These are phyloP conservation scores for Coenonympha arcania DNA, from an alignment of 2,888 invertebrate genomes.

Conservation along the genomic window DNA sequence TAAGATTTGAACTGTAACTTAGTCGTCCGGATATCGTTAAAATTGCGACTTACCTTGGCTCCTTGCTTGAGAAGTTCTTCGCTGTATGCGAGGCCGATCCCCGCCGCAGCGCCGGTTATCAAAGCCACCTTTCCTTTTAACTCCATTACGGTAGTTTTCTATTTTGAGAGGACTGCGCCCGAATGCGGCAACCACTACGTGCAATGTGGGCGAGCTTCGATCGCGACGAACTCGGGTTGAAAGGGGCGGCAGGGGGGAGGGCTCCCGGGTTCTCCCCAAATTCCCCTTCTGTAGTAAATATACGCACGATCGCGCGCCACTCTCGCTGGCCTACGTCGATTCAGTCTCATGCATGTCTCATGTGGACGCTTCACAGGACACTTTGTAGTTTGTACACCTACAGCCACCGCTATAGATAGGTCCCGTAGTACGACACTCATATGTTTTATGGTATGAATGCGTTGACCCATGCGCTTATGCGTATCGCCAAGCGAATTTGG, in stretches of 20 bases:
- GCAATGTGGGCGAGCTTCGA: slow-evolving; percentile 54
- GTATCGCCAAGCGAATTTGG: background rate
- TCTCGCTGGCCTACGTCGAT: slow-evolving; percentile 55
- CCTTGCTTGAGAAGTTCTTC: slow-evolving; percentile 82
- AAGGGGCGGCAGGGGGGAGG: slow-evolving; percentile 30
- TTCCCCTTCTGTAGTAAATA: slow-evolving; percentile 62
- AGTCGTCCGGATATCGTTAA: too few species aligned
- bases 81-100: slow-evolving; percentile 81
- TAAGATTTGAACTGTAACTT: slow-evolving; percentile 35
- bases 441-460: slow-evolving; percentile 24
- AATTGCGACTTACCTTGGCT: slow-evolving; percentile 76
- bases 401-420: slow-evolving; percentile 28
- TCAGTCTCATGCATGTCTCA: too few species aligned
- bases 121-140: slow-evolving; percentile 82
- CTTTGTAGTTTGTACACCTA: too few species aligned
- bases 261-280: slow-evolving; percentile 45
- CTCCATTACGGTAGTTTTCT: slow-evolving; percentile 71
- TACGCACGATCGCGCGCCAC: slow-evolving; percentile 60
- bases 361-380: slow-evolving; percentile 33
- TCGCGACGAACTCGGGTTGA: slow-evolving; percentile 45
- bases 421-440: slow-evolving; percentile 30
- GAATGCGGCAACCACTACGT: slow-evolving; percentile 40
- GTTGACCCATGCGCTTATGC: slow-evolving; percentile 9
- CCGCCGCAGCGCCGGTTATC: slow-evolving; percentile 82
- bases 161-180: slow-evolving; percentile 45